phyloP scores from a whole-genome alignment of 2,888 invertebrate species.

The Clanis bilineata region DNA sequence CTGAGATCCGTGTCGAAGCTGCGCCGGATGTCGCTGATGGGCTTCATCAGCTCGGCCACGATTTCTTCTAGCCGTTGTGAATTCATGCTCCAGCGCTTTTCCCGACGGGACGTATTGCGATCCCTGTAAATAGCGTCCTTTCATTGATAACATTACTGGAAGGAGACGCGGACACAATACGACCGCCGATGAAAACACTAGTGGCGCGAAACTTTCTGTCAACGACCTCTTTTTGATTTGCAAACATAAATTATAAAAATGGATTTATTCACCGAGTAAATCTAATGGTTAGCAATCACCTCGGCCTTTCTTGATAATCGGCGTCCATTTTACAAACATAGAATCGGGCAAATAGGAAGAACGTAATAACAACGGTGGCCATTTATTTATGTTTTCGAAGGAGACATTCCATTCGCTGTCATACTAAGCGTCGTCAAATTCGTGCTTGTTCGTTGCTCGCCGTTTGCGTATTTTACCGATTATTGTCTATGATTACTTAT shows the following conservation, averaged over 20 bases:
- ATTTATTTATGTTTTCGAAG: conserved; percentile 77
- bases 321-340: conserved; percentile 78
- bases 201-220: conserved; percentile 77
- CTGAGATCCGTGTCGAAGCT: conserved; percentile 72
- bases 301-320: conserved; percentile 47
- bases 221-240: conserved; percentile 56
- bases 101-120: conserved; percentile 52
- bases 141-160: conserved; percentile 67
- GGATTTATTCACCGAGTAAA: not conserved
- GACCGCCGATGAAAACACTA: conserved; percentile 40
- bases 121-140: conserved; percentile 64
- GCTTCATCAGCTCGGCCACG: conserved; percentile 72
- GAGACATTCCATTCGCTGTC: conserved; percentile 69
- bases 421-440: conserved; percentile 36
- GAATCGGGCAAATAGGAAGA: conserved; percentile 65
- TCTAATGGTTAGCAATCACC: conserved; percentile 15
- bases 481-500: conserved; percentile 33
- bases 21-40: conserved; percentile 65
- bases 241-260: conserved; percentile 33
- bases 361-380: conserved; percentile 78
- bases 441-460: conserved; percentile 33
- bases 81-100: conserved; percentile 74
- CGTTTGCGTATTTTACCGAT: conserved; percentile 38
- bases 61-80: conserved; percentile 70
- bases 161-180: conserved; percentile 47